Conservation (phyloP, 2,797 vertebrate species). For the Cyclopterus lumpus region DNA sequence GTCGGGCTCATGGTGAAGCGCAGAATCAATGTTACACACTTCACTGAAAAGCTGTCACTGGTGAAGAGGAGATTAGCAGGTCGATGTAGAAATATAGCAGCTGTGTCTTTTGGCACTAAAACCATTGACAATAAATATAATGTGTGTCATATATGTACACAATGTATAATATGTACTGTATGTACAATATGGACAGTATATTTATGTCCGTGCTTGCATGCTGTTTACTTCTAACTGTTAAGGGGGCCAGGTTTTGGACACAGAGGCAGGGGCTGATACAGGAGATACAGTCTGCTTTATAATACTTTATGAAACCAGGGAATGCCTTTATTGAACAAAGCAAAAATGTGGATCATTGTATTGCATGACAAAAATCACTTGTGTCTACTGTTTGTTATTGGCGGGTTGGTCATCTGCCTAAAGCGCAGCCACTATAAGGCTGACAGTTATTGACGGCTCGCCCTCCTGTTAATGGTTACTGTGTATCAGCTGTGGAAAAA, state of each 20-base stretch:
- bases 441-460: constrained; percentile 42
- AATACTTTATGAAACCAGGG: constrained; percentile 3
- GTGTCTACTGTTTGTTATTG: constrained; percentile 15
- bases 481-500: constrained; percentile 13
- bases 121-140: background rate
- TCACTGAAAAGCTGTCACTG: constrained; percentile 3
- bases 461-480: constrained; percentile 34
- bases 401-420: constrained; percentile 8
- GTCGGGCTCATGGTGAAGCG: background rate
- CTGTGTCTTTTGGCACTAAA: background rate
- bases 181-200: background rate
- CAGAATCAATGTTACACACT: background rate
- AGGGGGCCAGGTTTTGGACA: too few species aligned
- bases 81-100: background rate
- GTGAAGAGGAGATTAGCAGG: constrained; percentile 5
- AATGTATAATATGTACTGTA: background rate
- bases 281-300: background rate
- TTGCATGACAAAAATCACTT: constrained; percentile 19
- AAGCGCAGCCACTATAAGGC: constrained; percentile 24
- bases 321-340: constrained; percentile 24
- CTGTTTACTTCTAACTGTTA: background rate
- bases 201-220: background rate
- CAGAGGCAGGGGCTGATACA: too few species aligned
- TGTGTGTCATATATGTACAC: background rate
- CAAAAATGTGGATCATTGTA: background rate